Base-by-base conservation (phyloP, 2,113 vertebrate genomes). In the Lophura nycthemera region DNA sequence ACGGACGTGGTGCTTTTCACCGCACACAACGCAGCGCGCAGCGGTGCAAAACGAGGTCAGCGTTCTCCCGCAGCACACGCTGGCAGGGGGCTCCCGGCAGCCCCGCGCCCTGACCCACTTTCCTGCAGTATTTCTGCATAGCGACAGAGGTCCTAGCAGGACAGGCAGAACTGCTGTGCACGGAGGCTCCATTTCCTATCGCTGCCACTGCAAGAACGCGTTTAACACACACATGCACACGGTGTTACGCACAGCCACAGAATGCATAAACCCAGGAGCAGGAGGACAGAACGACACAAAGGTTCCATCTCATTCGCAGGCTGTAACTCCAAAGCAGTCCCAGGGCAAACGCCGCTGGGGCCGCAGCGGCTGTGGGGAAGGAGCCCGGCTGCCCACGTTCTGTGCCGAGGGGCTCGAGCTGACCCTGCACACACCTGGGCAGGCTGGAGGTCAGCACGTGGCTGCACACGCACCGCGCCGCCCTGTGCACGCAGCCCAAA, bases 121-220 rank as follows among this genome's bases (percentile, higher is more conserved):
- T 94, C 75, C 77, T 59, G 88, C 93, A 88, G 89, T 45, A 52
- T 80, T 64, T 93, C 93, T 93, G 86, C 93, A 71, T 5, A 89
- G 95, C 79, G 90, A 92, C 96, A 82, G 86, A 90, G 96, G 84
- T 83, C 90, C 74, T 40, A 9, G 87, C 83, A 73, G 91, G 83
- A 90, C 88, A 63, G 43, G 87, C 14, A 64, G 25, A 89, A 43
- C 69, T 86, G 66, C 54, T 74, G 77, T 24, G 87, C 92, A 45
- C 84, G 6, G 50, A 80, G 47, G 11, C 85, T 89, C 91, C 84
- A 30, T 7, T 34, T 38, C 74, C 88, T 6, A 1, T 48, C 0
- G 82, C 84, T 65, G 2, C 69, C 0, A 0, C 48, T 45, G 65
- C n/a, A 22, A 24, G 78, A 32, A 71, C 2, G 66, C 1, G 30